phyloP scores from a whole-genome alignment of 2,888 invertebrate species.

The Caradrina kadenii region DNA sequence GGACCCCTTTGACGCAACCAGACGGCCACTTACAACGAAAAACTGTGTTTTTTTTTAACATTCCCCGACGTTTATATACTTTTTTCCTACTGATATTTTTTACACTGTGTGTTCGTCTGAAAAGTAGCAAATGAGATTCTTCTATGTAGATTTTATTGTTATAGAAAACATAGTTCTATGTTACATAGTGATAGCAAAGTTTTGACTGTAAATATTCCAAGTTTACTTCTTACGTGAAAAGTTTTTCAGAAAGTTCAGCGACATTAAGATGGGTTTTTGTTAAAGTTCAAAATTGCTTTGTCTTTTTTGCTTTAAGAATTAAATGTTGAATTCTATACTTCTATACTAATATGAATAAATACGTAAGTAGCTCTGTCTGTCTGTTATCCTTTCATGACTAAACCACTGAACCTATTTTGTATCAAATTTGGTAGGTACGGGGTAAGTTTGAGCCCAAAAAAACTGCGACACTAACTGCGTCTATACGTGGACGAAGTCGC shows the following conservation, averaged over 20 bases:
- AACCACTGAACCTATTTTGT: too few species aligned
- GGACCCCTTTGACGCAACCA: conserved; percentile 81
- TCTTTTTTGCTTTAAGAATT: background rate
- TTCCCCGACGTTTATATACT: conserved; percentile 73
- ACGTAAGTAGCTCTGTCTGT: too few species aligned
- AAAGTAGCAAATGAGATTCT: conserved; percentile 72
- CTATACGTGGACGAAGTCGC: too few species aligned
- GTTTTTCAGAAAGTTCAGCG: conserved; percentile 2
- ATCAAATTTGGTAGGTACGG: too few species aligned
- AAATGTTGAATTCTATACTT: background rate
- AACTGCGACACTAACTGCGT: too few species aligned
- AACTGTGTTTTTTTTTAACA: conserved; percentile 78
- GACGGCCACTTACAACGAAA: conserved; percentile 83
- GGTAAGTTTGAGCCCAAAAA: too few species aligned
- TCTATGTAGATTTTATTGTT: conserved; percentile 57
- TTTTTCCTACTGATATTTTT: conserved; percentile 65
- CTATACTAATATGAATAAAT: too few species aligned
- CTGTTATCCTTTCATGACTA: too few species aligned
- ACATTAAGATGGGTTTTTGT: conserved; percentile 1
- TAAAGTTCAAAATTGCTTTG: background rate
- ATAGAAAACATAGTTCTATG: conserved; percentile 17
- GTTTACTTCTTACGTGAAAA: conserved; percentile 35
- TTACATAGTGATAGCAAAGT: conserved; percentile 27
- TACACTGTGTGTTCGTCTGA: conserved; percentile 64
- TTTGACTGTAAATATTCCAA: conserved; percentile 33